Conservation (phyloP, 2,797 vertebrate species). For the Acrocephalus scirpaceus region DNA sequence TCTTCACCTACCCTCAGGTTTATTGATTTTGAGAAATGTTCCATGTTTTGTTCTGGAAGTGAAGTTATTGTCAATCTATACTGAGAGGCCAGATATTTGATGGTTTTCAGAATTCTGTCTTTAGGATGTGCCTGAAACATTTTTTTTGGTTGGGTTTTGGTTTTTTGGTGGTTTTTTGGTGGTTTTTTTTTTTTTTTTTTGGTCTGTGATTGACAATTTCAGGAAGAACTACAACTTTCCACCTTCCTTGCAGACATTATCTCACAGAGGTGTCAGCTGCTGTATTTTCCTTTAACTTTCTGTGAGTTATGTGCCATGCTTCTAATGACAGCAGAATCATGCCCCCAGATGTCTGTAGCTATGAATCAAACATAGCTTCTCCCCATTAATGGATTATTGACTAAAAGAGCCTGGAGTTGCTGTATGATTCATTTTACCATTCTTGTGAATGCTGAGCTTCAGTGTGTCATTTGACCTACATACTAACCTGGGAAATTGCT, state of each 20-base stretch:
- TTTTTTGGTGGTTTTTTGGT: background rate
- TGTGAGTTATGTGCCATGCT: background rate
- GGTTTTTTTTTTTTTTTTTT: background rate
- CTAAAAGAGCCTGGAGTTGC: background rate
- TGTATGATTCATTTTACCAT: constrained; percentile 40
- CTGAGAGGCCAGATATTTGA: background rate
- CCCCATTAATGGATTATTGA: constrained; percentile 45
- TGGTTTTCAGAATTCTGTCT: background rate
- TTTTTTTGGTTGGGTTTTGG: background rate
- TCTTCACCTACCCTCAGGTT: background rate
- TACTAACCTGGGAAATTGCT: constrained; percentile 41
- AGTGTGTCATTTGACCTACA: constrained; percentile 26
- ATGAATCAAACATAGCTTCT: background rate
- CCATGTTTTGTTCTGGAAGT: background rate
- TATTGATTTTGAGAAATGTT: background rate
- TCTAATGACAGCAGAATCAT: background rate
- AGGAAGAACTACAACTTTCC: background rate
- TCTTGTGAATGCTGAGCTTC: background rate
- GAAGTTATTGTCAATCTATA: background rate
- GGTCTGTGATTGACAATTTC: background rate
- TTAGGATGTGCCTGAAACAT: background rate
- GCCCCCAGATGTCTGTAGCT: background rate
- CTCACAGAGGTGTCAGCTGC: background rate
- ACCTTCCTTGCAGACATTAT: background rate
- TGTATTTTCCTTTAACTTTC: background rate